Base-by-base conservation (phyloP, 2,113 vertebrate genomes). In the Turdus rufiventris region DNA sequence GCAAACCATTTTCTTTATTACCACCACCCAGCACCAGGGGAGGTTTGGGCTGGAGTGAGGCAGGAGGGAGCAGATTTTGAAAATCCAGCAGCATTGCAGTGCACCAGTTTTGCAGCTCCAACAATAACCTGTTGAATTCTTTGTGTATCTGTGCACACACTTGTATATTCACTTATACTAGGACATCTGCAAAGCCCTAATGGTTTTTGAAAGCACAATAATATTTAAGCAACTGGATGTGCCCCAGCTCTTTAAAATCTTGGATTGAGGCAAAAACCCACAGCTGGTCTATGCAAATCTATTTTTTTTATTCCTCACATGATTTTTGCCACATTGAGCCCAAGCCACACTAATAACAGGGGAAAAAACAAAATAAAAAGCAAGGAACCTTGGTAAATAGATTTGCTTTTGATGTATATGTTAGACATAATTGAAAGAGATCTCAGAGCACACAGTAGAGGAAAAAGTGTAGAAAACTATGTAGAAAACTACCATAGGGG, bases 1-100 rank as follows among this genome's bases (percentile, higher is more conserved):
- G 74, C 79, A 93, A 90, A 79, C 71, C 73, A 33, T 90, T 94
- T 93, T 85, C 60, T 70, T 90, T 89, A 92, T 68, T 91, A 70
- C 79, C 6, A 81, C 62, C 38, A 89, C 56, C 48, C 53, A 88
- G 33, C 38, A 33, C 29, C 42, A 71, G 36, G 34, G 34, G 12
- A 60, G 19, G 29, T 18, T 61, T 60, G 26, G n/a, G 45, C 47
- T 36, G n/a, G 34, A 18, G 40, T 36, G 47, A 61, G 60, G 60
- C 18, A 53, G 40, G 26, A 33, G 14, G 40, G 47, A 72, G 26
- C 11, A 42, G 50, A 58, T 53, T 87, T 91, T 96, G 94, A 97
- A 97, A 97, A 88, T 53, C 21, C 82, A 76, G 54, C 61, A 83
- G 19, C 6, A 4, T 29, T 81, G 70, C 58, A 54, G 34, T 65